phyloP scores from a whole-genome alignment of 2,113 vertebrate genomes.

The Euleptes europaea region DNA sequence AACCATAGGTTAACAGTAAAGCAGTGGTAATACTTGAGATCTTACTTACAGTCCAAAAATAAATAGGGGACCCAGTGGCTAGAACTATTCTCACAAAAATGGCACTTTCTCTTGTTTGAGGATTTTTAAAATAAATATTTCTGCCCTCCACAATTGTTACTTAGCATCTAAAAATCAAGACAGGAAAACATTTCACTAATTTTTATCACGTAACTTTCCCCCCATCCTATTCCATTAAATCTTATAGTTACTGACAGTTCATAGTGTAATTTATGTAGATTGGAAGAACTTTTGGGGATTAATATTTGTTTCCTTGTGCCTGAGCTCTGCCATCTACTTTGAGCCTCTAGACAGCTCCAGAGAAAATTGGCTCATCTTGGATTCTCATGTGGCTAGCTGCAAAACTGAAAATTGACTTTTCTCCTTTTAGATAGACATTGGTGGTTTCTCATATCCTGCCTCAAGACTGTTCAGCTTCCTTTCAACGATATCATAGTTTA shows the following conservation, averaged over 20 bases:
- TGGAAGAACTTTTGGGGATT: not conserved
- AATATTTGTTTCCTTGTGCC: not conserved
- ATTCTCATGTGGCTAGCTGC: not conserved
- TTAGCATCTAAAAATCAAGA: not conserved
- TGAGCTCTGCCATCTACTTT: not conserved
- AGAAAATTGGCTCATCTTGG: slow-evolving; percentile 14
- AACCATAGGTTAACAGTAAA: not conserved
- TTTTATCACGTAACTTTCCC: not conserved
- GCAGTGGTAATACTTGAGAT: not conserved
- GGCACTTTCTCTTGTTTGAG: not conserved
- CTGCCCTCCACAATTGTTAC: not conserved
- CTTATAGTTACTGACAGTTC: not conserved
- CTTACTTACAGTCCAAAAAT: not conserved
- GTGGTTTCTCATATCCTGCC: not conserved
- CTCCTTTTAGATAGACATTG: not conserved
- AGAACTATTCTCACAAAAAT: not conserved
- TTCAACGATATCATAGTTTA: not conserved
- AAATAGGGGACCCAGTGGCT: not conserved
- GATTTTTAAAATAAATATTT: not conserved
- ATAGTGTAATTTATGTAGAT: not conserved
- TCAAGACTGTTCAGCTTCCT: not conserved
- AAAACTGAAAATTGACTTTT: not conserved
- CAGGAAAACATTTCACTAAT: not conserved
- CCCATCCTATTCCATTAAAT: not conserved
- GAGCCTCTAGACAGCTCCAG: not conserved